A percentile compares a stretch with the other conserved stretches of the same genome.
Conservation (phyloP, 1,140 invertebrate species). For the Ylistrum balloti region DNA sequence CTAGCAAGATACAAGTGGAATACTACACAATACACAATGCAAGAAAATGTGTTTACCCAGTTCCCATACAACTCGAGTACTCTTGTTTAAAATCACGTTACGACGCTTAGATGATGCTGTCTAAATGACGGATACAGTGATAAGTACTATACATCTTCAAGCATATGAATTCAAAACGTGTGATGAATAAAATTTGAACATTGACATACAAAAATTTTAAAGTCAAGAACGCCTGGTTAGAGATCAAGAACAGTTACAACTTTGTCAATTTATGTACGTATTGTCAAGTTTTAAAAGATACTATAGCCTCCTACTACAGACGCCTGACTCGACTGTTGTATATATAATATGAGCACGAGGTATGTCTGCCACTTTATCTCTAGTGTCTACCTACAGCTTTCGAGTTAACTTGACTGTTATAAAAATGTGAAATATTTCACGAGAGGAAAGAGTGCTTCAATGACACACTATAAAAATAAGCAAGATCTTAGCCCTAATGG, state of each 20-base stretch:
- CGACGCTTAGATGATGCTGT: not conserved
- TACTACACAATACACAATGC: not conserved
- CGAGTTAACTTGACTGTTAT: not conserved
- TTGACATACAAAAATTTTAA: too few relatives aligned
- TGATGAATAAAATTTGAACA: too few relatives aligned
- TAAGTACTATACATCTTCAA: not conserved
- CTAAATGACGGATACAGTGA: not conserved
- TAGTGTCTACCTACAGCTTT: not conserved
- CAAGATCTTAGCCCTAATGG: not conserved
- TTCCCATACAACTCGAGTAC: not conserved
- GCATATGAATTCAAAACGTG: too few relatives aligned
- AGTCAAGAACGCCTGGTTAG: too few relatives aligned
- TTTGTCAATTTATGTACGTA: not conserved
- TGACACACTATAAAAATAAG: not conserved
- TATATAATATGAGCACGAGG: not conserved
- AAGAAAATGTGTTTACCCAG: not conserved
- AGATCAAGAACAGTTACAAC: not conserved
- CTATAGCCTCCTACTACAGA: not conserved
- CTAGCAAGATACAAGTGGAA: not conserved
- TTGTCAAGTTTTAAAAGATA: not conserved
- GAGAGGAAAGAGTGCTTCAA: conserved; percentile 1
- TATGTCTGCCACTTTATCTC: not conserved
- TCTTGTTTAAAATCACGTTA: not conserved
- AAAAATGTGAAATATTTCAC: conserved; percentile 7
- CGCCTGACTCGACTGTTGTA: not conserved